Percentiles rank a stretch among this genome's conserved stretches.
phyloP scores from a whole-genome alignment of 2,113 vertebrate species.

The Ellobius talpinus region DNA sequence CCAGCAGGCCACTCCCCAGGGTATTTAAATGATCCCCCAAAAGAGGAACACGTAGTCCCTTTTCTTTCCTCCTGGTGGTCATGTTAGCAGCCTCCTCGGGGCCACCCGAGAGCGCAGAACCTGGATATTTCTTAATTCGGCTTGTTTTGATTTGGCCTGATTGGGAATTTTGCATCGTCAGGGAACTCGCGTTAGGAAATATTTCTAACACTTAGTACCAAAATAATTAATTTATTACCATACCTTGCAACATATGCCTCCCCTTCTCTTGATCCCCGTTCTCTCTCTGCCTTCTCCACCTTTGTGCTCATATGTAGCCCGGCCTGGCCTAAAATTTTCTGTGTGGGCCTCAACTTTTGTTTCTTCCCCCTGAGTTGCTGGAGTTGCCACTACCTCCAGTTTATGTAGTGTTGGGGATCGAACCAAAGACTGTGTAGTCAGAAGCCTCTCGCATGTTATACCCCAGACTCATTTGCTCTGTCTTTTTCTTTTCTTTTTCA shows the following conservation, averaged over 20 bases:
- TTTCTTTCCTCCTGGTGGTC: too few species aligned
- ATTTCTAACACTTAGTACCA: not conserved
- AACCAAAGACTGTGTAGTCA: not conserved
- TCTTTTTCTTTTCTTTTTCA: not conserved
- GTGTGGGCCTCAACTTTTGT: not conserved
- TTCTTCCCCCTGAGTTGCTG: not conserved
- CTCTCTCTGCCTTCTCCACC: too few species aligned
- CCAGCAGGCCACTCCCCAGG: too few species aligned
- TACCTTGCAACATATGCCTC: not conserved
- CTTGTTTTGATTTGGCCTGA: too few species aligned
- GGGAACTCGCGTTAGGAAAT: too few species aligned
- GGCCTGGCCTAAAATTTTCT: too few species aligned
- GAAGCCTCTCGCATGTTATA: not conserved
- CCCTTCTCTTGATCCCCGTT: not conserved
- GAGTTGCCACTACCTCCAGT: not conserved
- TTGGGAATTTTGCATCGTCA: too few species aligned
- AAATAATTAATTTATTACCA: constrained; percentile 18
- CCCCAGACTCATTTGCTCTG: not conserved
- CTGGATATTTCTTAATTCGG: too few species aligned
- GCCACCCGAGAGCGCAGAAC: too few species aligned
- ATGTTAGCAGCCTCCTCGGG: fast-evolving
- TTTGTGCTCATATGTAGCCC: not conserved
- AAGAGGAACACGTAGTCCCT: too few species aligned
- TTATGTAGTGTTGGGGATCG: not conserved
- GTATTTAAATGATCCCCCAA: too few species aligned